These are phyloP conservation scores for Nephotettix cincticeps DNA, from an alignment of 1,140 invertebrate species.

Conservation along the genomic window DNA sequence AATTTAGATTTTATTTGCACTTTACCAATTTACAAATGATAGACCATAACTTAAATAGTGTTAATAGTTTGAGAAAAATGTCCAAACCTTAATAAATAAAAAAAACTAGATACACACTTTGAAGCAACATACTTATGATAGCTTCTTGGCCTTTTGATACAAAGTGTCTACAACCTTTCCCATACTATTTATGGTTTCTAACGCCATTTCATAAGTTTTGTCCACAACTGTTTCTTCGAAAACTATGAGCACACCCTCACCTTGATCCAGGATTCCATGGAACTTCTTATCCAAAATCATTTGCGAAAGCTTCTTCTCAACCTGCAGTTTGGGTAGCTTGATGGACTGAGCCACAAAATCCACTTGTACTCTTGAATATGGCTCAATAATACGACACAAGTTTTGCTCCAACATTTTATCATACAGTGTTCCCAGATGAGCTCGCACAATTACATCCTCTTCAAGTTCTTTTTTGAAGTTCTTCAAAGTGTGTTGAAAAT, in stretches of 20 bases:
- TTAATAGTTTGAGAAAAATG: background rate
- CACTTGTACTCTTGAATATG: constrained; percentile 96
- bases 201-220: constrained; percentile 94
- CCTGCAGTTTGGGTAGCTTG: constrained; percentile 82
- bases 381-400: constrained; percentile 97
- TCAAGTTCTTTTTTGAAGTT: constrained; percentile 88
- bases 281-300: constrained; percentile 99
- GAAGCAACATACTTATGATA: constrained; percentile 69
- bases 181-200: constrained; percentile 98
- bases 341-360: constrained; percentile 74
- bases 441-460: constrained; percentile 94
- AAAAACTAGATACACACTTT: background rate
- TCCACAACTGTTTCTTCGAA: constrained; percentile 95
- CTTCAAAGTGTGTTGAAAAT: constrained; percentile 88
- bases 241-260: constrained; percentile 94
- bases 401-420: constrained; percentile 99
- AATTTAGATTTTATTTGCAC: too few relatives aligned
- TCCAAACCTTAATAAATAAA: constrained; percentile 10
- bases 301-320: constrained; percentile 98
- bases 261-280: constrained; percentile 96
- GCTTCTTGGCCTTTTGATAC: constrained; percentile 97
- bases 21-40: too few relatives aligned
- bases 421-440: constrained; percentile 94
- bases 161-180: constrained; percentile 98
- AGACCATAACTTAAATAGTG: too few relatives aligned